These are phyloP conservation scores for Loripinus fragilis DNA, from an alignment of 2,888 invertebrate genomes.

Conservation along the genomic window DNA sequence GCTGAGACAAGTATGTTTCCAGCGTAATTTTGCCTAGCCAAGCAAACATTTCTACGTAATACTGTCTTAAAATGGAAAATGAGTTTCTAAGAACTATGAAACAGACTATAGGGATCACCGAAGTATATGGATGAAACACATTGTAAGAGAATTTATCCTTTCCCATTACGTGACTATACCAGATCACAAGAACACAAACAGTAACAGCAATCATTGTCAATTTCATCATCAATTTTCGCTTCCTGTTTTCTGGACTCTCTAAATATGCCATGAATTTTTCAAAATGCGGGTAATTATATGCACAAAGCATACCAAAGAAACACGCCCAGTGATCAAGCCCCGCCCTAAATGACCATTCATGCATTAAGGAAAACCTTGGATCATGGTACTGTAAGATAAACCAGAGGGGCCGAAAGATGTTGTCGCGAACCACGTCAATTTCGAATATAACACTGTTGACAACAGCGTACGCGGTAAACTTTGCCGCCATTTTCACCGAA, in stretches of 20 bases:
- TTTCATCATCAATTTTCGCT: conserved; percentile 20
- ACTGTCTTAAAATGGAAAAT: conserved; percentile 64
- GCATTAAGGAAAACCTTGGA: conserved; percentile 59
- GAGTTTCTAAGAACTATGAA: conserved; percentile 72
- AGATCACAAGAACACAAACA: conserved; percentile 33
- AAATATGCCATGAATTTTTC: conserved; percentile 68
- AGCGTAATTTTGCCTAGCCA: conserved; percentile 76
- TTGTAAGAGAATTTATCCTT: conserved; percentile 70
- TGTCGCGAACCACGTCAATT: conserved; percentile 57
- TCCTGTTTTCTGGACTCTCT: conserved; percentile 52
- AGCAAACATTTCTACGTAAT: conserved; percentile 70
- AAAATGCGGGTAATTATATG: conserved; percentile 77
- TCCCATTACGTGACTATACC: conserved; percentile 64
- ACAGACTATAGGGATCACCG: conserved; percentile 66
- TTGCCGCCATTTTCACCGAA: conserved; percentile 67
- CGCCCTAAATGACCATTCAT: conserved; percentile 74
- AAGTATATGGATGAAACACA: conserved; percentile 69
- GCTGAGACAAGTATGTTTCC: conserved; percentile 77
- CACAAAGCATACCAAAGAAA: conserved; percentile 75
- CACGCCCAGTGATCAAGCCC: conserved; percentile 78
- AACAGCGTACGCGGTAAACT: conserved; percentile 67
- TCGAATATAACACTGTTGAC: conserved; percentile 73
- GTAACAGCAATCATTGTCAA: conserved; percentile 37
- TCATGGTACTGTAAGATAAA: conserved; percentile 67
- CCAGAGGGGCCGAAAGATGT: conserved; percentile 68